A percentile compares a stretch with the other conserved stretches of the same genome.
phyloP scores from a whole-genome alignment of 2,113 vertebrate genomes.

The Cairina moschata region DNA sequence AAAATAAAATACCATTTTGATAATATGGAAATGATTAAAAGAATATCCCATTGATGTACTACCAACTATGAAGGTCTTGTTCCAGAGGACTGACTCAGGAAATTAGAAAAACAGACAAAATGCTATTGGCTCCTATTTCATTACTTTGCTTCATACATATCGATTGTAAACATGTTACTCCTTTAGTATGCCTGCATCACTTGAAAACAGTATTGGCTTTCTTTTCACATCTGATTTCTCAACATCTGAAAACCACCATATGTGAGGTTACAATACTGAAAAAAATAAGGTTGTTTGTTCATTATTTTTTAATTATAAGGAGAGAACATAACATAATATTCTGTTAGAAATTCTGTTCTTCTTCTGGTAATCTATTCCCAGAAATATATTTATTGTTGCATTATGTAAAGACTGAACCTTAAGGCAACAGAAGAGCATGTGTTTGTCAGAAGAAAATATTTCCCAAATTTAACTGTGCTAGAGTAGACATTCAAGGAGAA shows the following conservation, averaged over 20 bases:
- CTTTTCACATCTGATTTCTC: not conserved
- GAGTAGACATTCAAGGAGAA: not conserved
- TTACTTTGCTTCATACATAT: constrained; percentile 16
- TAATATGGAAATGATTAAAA: constrained; percentile 16
- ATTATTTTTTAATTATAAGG: not conserved
- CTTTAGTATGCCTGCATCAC: not conserved
- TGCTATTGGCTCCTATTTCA: not conserved
- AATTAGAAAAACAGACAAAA: constrained; percentile 42
- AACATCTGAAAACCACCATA: not conserved
- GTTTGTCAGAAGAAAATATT: not conserved
- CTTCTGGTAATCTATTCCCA: not conserved
- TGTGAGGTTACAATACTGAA: not conserved
- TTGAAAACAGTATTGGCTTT: not conserved
- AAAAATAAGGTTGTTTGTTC: not conserved
- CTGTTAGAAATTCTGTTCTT: not conserved
- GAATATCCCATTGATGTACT: not conserved
- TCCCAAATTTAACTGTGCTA: not conserved
- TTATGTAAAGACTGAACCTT: not conserved
- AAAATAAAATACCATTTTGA: not conserved
- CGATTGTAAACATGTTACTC: not conserved
- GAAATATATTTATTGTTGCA: not conserved
- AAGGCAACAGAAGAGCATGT: not conserved
- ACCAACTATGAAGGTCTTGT: not conserved
- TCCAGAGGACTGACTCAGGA: constrained; percentile 27
- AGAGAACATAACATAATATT: not conserved